Evolutionary conservation across 1,140 invertebrate genomes (phyloP).

Genomic region (Psilanteris sp.): DNA sequence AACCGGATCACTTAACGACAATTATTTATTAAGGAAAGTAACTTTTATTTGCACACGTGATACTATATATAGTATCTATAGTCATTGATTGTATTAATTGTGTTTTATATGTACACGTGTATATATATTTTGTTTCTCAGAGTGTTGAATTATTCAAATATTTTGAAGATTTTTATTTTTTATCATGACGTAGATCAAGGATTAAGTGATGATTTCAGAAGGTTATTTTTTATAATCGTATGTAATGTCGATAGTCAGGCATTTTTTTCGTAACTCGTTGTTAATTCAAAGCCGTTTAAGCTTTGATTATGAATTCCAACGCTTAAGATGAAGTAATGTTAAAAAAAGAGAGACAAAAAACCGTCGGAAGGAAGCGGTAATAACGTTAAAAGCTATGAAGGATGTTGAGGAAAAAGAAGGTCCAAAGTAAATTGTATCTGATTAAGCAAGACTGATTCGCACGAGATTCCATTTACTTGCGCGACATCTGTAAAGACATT

Average conservation of each 20-base stretch:
- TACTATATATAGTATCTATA: too few relatives aligned
- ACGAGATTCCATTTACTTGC: slow-evolving; percentile 56
- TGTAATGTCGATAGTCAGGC: slow-evolving; percentile 1
- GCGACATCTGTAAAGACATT: slow-evolving; percentile 57
- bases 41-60: too few relatives aligned
- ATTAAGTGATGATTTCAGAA: too few relatives aligned
- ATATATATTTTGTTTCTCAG: too few relatives aligned
- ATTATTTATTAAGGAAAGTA: too few relatives aligned
- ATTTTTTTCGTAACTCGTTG: slow-evolving; percentile 27
- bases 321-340: slow-evolving; percentile 21
- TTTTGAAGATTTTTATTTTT: too few relatives aligned
- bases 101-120: too few relatives aligned
- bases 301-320: slow-evolving; percentile 42
- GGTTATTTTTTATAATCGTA: background rate
- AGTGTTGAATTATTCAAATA: too few relatives aligned
- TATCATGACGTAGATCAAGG: too few relatives aligned
- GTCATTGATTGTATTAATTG: too few relatives aligned
- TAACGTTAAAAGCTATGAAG: slow-evolving; percentile 51
- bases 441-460: slow-evolving; percentile 58
- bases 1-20: too few relatives aligned
- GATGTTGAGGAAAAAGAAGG: slow-evolving; percentile 32
- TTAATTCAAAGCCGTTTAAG: slow-evolving; percentile 20
- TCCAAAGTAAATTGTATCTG: slow-evolving; percentile 61
- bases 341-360: slow-evolving; percentile 6
- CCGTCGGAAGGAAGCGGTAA: slow-evolving; percentile 36